Conservation (phyloP, 2,888 invertebrate species). For the Chymomyza fuscimana region DNA sequence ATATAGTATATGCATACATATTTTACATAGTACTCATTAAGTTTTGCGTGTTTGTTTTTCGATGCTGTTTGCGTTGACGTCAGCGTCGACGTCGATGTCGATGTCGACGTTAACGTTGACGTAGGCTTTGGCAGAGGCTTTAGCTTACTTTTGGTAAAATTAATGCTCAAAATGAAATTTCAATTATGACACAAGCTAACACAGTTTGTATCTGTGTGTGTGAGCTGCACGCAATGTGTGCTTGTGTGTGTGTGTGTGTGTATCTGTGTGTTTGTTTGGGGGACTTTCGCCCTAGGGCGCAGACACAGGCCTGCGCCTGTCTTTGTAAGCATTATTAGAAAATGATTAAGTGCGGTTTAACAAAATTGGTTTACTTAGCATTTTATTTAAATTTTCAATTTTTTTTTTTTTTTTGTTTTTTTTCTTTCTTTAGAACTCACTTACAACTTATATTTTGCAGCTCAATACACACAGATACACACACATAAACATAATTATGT, state of each 20-base stretch:
- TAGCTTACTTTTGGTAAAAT: background rate
- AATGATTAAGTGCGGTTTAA: slow-evolving; percentile 56
- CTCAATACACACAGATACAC: background rate
- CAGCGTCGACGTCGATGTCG: background rate
- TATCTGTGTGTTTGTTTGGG: background rate
- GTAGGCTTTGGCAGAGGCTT: background rate
- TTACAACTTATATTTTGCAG: background rate
- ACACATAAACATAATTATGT: slow-evolving; percentile 1
- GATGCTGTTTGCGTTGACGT: background rate
- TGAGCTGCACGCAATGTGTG: background rate
- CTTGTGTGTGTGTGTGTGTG: background rate
- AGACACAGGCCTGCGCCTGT: slow-evolving; percentile 17
- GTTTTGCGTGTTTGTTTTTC: slow-evolving; percentile 4
- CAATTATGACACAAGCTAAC: slow-evolving; percentile 66
- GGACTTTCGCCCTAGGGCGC: slow-evolving; percentile 16
- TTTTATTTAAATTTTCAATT: slow-evolving; percentile 12
- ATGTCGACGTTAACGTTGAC: background rate
- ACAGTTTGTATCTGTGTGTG: slow-evolving; percentile 37
- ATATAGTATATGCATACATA: background rate
- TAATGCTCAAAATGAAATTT: slow-evolving; percentile 61
- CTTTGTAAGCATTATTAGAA: slow-evolving; percentile 54
- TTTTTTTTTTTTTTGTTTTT: background rate
- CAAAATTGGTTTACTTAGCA: slow-evolving; percentile 46
- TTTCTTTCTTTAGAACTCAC: background rate
- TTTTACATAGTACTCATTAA: background rate